phyloP scores from a whole-genome alignment of 1,140 invertebrate species.

The Ceratitis capitata region DNA sequence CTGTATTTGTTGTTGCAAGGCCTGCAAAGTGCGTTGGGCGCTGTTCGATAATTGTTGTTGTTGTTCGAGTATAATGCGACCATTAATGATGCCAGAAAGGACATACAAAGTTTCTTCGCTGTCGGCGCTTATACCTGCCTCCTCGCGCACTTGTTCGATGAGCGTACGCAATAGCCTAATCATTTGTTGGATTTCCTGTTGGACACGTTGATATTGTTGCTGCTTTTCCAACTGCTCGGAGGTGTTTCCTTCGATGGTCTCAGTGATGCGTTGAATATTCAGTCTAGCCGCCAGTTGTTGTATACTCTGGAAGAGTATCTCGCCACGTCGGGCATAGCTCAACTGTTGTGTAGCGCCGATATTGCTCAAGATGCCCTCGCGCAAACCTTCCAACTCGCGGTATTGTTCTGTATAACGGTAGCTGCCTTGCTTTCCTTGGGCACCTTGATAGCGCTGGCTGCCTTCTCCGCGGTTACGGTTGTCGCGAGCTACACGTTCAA shows the following conservation, averaged over 20 bases:
- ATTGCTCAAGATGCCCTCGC: slow-evolving; percentile 50
- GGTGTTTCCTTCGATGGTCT: slow-evolving; percentile 68
- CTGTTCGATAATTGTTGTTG: not conserved
- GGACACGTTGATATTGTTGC: not conserved
- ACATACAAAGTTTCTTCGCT: not conserved
- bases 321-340: slow-evolving; percentile 67
- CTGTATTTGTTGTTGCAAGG: not conserved
- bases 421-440: not conserved
- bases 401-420: not conserved
- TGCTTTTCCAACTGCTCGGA: not conserved
- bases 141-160: not conserved
- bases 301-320: slow-evolving; percentile 69
- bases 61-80: not conserved
- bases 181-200: not conserved
- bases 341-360: slow-evolving; percentile 66
- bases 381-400: not conserved
- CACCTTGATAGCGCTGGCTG: not conserved
- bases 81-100: not conserved
- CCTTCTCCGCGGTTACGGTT: not conserved
- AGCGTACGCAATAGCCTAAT: not conserved
- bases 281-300: slow-evolving; percentile 71
- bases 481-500: not conserved
- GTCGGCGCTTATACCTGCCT: not conserved
- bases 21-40: not conserved
- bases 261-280: slow-evolving; percentile 63